Evolutionary conservation across 2,113 vertebrate species (phyloP), one percentile per base, ranked within the genome.

Genomic region (Hoplias malabaricus): DNA sequence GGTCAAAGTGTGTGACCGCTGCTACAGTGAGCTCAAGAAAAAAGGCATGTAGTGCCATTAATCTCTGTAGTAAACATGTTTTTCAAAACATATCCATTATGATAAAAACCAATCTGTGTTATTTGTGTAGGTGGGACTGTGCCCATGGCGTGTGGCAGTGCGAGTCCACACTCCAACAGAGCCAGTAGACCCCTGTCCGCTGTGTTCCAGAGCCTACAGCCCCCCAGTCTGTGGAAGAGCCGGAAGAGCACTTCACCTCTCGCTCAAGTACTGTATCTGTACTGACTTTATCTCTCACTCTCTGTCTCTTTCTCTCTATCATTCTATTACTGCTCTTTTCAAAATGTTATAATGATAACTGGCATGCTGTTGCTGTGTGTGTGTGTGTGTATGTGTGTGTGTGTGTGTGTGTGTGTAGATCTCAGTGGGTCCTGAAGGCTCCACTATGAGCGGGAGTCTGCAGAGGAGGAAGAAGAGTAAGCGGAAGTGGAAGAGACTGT

Each of bases 1-100:
- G 91, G 95, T 95, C 80, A 98, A 98, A 93, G 98, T 99, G 78
- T 99, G 98, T 75, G 95, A 99, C 10, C 94, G 92, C 88, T 99
- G 98, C 89, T 96, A 94, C n/a, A 79, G 72, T 3, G 94, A 98
- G 86, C 92, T 99, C 12, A 95, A 92, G 86, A 96, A 93, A 86
- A 91, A 92, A 93, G 96, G 96, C 90, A 90, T n/a, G n/a, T n/a
- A 82, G 73, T 36, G 31, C 8, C 10, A 5, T 34, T 2, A 5
- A 34, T 2, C 5, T 5, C 53, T 1, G 53, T 27, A 12, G 25
- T n/a, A 7, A 7, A 23, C 4, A 7, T 21, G 7, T 12, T 38
- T 2, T 23, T 21, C 59, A 38, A 33, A 25, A 11, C 21, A 27
- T 61, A 27, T 4, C 66, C 57, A 34, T 61, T 69, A 53, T 73